Evolutionary conservation across 2,797 vertebrate genomes (phyloP), one percentile per base, ranked within the genome.

Genomic region (Discoglossus pictus): DNA sequence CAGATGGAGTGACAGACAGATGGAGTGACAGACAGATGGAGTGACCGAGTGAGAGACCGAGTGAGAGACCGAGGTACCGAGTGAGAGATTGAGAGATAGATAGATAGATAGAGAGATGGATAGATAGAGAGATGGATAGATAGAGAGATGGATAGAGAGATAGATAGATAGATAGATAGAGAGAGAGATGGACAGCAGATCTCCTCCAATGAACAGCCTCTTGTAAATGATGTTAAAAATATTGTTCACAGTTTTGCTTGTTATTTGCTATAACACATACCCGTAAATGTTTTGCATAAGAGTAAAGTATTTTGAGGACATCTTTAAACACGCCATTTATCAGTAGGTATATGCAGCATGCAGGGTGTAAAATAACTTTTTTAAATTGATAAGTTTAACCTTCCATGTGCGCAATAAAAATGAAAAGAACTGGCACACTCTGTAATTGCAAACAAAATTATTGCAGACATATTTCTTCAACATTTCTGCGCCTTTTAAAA

Each of bases 301-400:
- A 27, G 39, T 2, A 25, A 42, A 43, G 55, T 27, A 16, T 43
- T 59, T 44, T 58, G 43, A 63, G 52, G 61, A 64, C 61, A 64
- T 44, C 10, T 71, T 64, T 56, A 63, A 50, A 24, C 15, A 42
- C 55, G 53, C 20, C 44, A 59, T 71, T 64, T 71, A 18, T 64
- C 60, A 50, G 44, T 48, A 40, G 27, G 25, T 71, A 44, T 52
- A 64, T 51, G 24, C 44, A 42, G 52, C 44, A 18, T 71, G 12
- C 53, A 56, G 35, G 23, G 35, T 35, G 52, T 50, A 63, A 62
- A 63, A 55, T 48, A 63, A 70, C 36, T 70, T 58, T n/a, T n/a
- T 51, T 50, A 70, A 63, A 63, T 56, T 63, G 43, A 70, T 63
- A 62, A 50, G 58, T 69, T 56, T 70, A 70, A 70, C 59, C 68